Percentiles rank a stretch among this genome's conserved stretches.
Conservation (phyloP, 2,113 vertebrate genomes). For the Nothobranchius kuhntae region DNA sequence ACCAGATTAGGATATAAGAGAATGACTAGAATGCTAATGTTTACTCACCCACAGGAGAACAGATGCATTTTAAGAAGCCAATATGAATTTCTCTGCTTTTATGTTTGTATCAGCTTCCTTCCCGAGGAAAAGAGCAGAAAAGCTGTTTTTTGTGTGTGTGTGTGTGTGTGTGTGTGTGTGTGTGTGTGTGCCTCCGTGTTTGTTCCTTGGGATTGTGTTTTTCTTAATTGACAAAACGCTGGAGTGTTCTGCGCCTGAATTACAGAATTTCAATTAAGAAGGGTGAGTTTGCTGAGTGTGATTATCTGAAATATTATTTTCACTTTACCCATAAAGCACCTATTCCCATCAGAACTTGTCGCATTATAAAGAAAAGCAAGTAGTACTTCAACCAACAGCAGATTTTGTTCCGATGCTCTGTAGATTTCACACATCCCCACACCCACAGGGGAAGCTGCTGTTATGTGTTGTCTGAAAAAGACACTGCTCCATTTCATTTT, state of each 20-base stretch:
- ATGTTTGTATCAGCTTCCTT: slow-evolving; percentile 57
- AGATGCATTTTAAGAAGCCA: slow-evolving; percentile 47
- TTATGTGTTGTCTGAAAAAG: too few species aligned
- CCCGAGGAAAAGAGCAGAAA: slow-evolving; percentile 27
- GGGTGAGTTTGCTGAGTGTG: background rate
- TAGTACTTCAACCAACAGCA: too few species aligned
- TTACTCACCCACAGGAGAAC: slow-evolving; percentile 48
- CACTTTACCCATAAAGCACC: background rate
- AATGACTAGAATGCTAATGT: slow-evolving; percentile 59
- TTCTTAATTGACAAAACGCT: slow-evolving; percentile 43
- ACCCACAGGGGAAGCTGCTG: too few species aligned
- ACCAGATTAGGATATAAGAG: slow-evolving; percentile 52
- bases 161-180: too few species aligned
- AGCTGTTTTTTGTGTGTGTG: slow-evolving; percentile 10
- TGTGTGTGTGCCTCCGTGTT: too few species aligned
- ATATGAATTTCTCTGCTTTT: slow-evolving; percentile 61
- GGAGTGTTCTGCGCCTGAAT: slow-evolving; percentile 23
- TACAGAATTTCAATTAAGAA: slow-evolving; percentile 44
- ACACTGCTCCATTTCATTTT: too few species aligned
- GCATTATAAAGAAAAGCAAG: background rate
- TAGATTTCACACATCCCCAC: too few species aligned
- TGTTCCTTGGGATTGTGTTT: background rate
- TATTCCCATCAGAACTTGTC: background rate
- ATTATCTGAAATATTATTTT: background rate
- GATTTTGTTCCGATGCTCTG: too few species aligned